phyloP scores from a whole-genome alignment of 2,797 vertebrate genomes.

The Sebastes cheni region DNA sequence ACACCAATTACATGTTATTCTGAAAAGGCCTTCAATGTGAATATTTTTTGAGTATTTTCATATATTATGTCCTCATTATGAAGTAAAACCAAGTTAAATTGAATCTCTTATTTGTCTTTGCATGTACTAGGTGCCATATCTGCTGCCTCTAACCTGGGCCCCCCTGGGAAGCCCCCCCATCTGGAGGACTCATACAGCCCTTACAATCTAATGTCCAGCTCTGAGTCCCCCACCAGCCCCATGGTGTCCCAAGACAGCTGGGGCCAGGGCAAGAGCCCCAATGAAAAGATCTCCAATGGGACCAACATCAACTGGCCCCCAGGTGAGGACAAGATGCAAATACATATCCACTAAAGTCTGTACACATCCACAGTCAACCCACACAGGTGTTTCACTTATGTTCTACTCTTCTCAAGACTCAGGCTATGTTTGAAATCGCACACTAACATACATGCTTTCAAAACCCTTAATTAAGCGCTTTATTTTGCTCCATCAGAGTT shows the following conservation, averaged over 20 bases:
- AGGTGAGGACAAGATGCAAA: conserved; percentile 78
- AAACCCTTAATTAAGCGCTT: rapidly evolving
- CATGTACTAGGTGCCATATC: conserved; percentile 89
- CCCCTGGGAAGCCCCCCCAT: conserved; percentile 89
- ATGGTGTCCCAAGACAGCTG: conserved; percentile 94
- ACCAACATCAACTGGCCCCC: conserved; percentile 98
- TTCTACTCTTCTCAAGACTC: too few relatives aligned
- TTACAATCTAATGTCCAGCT: conserved; percentile 93
- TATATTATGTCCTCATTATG: background rate
- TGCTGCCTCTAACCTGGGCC: conserved; percentile 90
- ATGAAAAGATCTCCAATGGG: conserved; percentile 96
- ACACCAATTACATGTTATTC: background rate
- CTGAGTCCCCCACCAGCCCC: conserved; percentile 92
- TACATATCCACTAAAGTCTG: background rate
- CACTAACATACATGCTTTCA: background rate
- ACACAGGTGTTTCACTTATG: too few relatives aligned
- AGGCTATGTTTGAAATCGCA: rapidly evolving
- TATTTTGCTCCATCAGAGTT: conserved; percentile 84
- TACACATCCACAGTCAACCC: too few relatives aligned
- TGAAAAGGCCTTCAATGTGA: background rate
- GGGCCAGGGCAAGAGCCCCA: conserved; percentile 94
- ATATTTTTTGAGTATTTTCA: background rate
- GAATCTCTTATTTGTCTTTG: background rate
- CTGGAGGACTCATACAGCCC: conserved; percentile 96
- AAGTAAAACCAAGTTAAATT: background rate